A percentile compares a stretch with the other conserved stretches of the same genome.
Conservation (phyloP, 2,797 vertebrate species). For the Cuculus canorus region DNA sequence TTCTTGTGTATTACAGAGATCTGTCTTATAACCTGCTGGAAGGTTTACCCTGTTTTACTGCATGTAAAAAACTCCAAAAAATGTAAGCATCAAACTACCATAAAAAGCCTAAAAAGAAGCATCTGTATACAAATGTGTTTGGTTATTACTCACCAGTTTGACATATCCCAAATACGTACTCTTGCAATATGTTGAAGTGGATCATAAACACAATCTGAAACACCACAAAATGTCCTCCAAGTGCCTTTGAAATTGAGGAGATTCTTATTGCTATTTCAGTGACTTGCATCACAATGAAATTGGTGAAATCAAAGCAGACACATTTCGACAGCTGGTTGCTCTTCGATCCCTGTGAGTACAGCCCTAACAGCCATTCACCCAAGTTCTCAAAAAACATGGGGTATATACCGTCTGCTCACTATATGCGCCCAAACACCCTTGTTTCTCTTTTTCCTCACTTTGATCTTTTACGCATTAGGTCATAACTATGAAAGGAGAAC, state of each 20-base stretch:
- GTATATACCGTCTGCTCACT: background rate
- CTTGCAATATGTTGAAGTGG: background rate
- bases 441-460: background rate
- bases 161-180: background rate
- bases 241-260: slow-evolving; percentile 45
- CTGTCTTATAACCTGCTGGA: slow-evolving; percentile 90
- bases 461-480: background rate
- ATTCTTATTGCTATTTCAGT: slow-evolving; percentile 77
- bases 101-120: background rate
- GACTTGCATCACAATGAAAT: slow-evolving; percentile 92
- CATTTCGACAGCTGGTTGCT: slow-evolving; percentile 85
- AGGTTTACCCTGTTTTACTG: slow-evolving; percentile 87
- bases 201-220: background rate
- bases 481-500: slow-evolving; percentile 22
- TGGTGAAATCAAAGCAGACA: slow-evolving; percentile 83
- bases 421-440: background rate
- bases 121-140: background rate
- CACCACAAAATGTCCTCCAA: background rate
- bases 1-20: slow-evolving; percentile 82
- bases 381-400: background rate
- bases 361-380: background rate
- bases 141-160: background rate
- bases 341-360: slow-evolving; percentile 89
- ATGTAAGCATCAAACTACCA: slow-evolving; percentile 82
- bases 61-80: slow-evolving; percentile 89